Evolutionary conservation across 2,888 invertebrate species (phyloP), one percentile per base, ranked within the genome.

Genomic region (Frankliniella fusca): DNA sequence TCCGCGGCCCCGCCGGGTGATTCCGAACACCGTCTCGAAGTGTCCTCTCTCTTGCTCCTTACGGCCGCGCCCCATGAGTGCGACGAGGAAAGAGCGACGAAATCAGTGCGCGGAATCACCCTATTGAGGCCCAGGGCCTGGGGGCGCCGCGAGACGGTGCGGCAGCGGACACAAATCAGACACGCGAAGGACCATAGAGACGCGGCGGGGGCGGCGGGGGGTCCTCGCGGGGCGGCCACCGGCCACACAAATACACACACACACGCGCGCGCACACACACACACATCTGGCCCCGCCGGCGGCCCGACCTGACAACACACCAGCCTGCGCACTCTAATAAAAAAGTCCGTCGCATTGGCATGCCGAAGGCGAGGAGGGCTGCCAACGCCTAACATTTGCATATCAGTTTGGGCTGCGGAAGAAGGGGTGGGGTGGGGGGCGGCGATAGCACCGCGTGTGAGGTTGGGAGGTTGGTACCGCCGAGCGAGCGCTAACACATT

Each of bases 101-200:
- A n/a, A n/a, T n/a, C n/a, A n/a, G n/a, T n/a, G n/a, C n/a, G n/a
- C n/a, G n/a, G n/a, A n/a, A n/a, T n/a, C n/a, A n/a, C n/a, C n/a
- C n/a, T n/a, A n/a, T n/a, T n/a, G n/a, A n/a, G n/a, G n/a, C n/a
- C n/a, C n/a, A n/a, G n/a, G n/a, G n/a, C n/a, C n/a, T n/a, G 38
- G 48, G 80, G 81, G 49, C 65, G 81, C 81, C 76, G n/a, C n/a
- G 76, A 10, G 23, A 10, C 5, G 20, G 27, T 38, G 20, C 65
- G 70, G 79, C 76, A 18, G 28, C n/a, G 54, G 38, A 79, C 76
- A 70, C 82, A 48, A 81, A 83, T 81, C 83, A 83, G 83, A 81
- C 83, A 81, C 38, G 38, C 38, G 5, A 5, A 5, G 38, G 38
- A 38, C 38, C 38, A n/a, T n/a, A n/a, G n/a, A n/a, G n/a, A n/a